Conservation (phyloP, 2,888 invertebrate genomes). For the Thereva nobilitata region DNA sequence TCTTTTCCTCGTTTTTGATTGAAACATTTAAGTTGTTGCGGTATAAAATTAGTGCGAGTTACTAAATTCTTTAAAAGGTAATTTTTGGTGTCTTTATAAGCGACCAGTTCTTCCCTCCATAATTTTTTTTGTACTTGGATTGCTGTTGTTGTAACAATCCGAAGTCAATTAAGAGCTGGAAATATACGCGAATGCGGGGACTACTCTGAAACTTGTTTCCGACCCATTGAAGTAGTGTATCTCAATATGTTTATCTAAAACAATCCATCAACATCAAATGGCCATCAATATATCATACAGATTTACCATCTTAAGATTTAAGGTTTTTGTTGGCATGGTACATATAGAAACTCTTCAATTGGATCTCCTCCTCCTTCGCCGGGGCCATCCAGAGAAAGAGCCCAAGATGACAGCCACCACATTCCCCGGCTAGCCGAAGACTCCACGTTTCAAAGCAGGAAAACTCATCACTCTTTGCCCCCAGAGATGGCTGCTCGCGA, state of each 20-base stretch:
- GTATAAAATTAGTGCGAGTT: too few relatives aligned
- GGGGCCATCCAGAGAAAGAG: background rate
- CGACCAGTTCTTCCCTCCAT: background rate
- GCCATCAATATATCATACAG: constrained; percentile 37
- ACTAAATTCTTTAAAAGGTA: background rate
- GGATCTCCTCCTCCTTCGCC: constrained; percentile 17
- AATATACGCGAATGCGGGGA: background rate
- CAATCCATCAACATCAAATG: constrained; percentile 39
- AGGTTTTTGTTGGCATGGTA: constrained; percentile 41
- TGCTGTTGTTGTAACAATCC: constrained; percentile 13
- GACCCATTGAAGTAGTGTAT: constrained; percentile 1
- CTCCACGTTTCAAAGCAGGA: constrained; percentile 4
- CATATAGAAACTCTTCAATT: constrained; percentile 16
- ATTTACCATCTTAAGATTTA: constrained; percentile 46
- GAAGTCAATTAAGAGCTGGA: background rate
- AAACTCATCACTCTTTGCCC: background rate
- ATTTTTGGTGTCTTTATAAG: background rate
- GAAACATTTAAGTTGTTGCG: too few relatives aligned
- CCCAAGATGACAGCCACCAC: constrained; percentile 3
- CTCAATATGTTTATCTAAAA: constrained; percentile 38
- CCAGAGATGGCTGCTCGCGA: too few relatives aligned
- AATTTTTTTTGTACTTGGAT: background rate
- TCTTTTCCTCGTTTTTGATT: too few relatives aligned
- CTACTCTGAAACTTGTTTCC: constrained; percentile 9
- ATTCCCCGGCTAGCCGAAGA: constrained; percentile 21